Evolutionary conservation across 2,113 vertebrate genomes (phyloP).

Genomic region (Callipepla squamata): DNA sequence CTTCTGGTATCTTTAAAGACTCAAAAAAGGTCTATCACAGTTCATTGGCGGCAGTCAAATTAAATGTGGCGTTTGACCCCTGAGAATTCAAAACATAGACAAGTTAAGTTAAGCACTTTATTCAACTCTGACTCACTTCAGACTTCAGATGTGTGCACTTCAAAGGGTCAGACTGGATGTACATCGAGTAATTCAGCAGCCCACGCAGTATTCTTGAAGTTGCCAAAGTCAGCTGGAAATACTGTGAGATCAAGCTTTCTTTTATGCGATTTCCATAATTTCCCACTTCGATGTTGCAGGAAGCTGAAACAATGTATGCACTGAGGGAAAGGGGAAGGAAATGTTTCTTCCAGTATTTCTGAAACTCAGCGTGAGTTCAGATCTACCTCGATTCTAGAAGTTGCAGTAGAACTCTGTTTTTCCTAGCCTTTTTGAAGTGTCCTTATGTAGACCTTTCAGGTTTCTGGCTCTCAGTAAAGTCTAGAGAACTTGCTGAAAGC

Average conservation of each 20-base stretch:
- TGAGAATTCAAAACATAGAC: slow-evolving; percentile 31
- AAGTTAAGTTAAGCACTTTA: slow-evolving; percentile 35
- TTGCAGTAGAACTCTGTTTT: not conserved
- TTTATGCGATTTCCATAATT: not conserved
- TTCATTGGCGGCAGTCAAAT: not conserved
- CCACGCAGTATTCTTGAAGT: not conserved
- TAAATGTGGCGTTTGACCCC: not conserved
- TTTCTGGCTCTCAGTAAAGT: not conserved
- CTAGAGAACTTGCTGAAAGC: not conserved
- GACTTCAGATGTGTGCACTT: not conserved
- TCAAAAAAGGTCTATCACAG: not conserved
- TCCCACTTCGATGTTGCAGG: not conserved
- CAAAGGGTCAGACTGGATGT: slow-evolving; percentile 26
- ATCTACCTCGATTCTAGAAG: not conserved
- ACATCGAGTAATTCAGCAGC: slow-evolving; percentile 5
- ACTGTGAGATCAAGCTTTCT: not conserved
- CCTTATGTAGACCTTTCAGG: not conserved
- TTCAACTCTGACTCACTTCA: slow-evolving; percentile 35
- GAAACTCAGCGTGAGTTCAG: not conserved
- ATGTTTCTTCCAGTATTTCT: not conserved
- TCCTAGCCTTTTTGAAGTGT: not conserved
- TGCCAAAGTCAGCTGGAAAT: slow-evolving; percentile 48
- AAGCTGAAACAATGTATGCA: not conserved
- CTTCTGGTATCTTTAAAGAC: not conserved
- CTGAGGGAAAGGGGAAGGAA: not conserved